These are phyloP conservation scores for Chelonia mydas DNA, from an alignment of 2,797 vertebrate species.

Conservation along the genomic window DNA sequence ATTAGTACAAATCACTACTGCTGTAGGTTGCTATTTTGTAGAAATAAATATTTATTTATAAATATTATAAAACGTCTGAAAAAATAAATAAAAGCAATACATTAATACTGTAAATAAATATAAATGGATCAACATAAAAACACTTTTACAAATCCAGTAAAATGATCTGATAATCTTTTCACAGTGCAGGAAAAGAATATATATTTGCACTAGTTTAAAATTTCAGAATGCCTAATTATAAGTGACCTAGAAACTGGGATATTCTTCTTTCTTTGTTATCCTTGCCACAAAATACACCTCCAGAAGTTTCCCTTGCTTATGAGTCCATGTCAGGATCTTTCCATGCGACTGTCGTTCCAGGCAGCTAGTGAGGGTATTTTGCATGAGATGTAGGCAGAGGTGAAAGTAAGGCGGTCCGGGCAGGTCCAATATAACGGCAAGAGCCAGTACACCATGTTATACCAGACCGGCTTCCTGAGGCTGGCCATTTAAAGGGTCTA, in stretches of 20 bases:
- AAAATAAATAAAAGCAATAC: not conserved
- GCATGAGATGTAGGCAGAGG: no score
- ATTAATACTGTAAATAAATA: not conserved
- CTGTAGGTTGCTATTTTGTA: not conserved
- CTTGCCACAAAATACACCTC: not conserved
- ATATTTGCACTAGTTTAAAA: not conserved
- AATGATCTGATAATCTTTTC: not conserved
- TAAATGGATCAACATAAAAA: not conserved
- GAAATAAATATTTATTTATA: not conserved
- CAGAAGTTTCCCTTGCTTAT: not conserved
- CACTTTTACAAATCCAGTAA: not conserved
- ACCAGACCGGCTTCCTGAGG: no score
- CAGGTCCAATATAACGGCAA: no score
- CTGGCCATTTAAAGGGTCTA: no score
- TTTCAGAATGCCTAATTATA: not conserved
- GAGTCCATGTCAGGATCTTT: not conserved
- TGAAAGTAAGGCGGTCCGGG: no score
- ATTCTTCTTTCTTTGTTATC: not conserved
- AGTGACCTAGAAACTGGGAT: not conserved
- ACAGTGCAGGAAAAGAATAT: not conserved
- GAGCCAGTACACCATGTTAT: no score
- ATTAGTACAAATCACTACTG: not conserved
- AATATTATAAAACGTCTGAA: not conserved
- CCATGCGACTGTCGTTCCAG: slow-evolving; percentile 5
- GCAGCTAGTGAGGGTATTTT: not conserved